Evolutionary conservation across 1,140 invertebrate species (phyloP), one percentile per base, ranked within the genome.

Genomic region (Drosophila arizonae): DNA sequence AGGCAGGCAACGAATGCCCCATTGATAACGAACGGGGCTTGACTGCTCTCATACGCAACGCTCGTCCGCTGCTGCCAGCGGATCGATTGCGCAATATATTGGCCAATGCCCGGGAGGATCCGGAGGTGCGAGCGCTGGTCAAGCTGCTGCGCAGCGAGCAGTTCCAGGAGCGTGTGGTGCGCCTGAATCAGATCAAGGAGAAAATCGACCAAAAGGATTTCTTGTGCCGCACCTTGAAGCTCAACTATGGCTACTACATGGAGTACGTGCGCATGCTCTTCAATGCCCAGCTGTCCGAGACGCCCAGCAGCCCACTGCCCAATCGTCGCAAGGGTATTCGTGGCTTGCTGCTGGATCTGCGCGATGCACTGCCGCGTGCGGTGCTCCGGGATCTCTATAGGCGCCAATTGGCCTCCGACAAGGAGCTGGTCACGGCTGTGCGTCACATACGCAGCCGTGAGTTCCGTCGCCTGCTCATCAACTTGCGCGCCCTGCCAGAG

Each of bases 271-370:
- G 57, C 1, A 28, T 68, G 8, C 81, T 86, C 21, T 72, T 86
- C 11, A 69, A 79, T 30, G 26, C 76, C 0, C 63, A 87, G 8
- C 43, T 21, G 0, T 28, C n/a, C 0, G 78, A 75, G 45, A n/a
- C 33, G 2, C 33, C 76, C 0, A 71, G 56, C 17, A 81, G 65
- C 10, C 54, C 68, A 8, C 4, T 76, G 36, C 79, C 79, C 17
- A 72, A 79, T 28, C 79, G 82, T n/a, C 76, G 82, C 6, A 60
- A 43, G 10, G 81, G 81, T 0, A 24, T 87, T 0, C 79, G 81
- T 6, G 81, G 81, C 6, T 51, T 86, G 13, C 26, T 86, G 8
- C 54, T 45, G 55, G 81, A 86, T 45, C 54, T 86, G 17, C 72
- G 81, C 0, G 76, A 79, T 45, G 79, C 79, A 6, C 24, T 86